These are phyloP conservation scores for Spatulosminthurus flaviceps DNA, from an alignment of 2,888 invertebrate species.

Conservation along the genomic window DNA sequence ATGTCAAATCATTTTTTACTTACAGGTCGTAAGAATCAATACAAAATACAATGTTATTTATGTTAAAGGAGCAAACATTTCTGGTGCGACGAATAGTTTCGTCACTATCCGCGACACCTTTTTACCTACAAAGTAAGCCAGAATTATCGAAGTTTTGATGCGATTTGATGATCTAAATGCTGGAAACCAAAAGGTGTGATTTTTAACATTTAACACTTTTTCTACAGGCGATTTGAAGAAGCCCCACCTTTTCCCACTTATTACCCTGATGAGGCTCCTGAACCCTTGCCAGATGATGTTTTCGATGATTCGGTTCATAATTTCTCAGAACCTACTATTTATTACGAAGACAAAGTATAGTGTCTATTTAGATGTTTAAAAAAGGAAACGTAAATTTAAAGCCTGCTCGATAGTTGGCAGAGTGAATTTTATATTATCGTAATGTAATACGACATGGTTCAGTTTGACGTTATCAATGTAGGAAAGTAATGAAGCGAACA, in stretches of 20 bases:
- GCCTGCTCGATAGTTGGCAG: background rate
- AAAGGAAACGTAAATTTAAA: too few species aligned
- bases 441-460: too few species aligned
- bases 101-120: conserved; percentile 85
- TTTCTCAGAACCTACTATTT: conserved; percentile 78
- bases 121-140: conserved; percentile 71
- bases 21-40: conserved; percentile 86
- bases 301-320: conserved; percentile 79
- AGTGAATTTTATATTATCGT: background rate
- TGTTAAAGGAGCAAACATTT: conserved; percentile 81
- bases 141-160: too few species aligned
- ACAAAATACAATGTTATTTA: conserved; percentile 94
- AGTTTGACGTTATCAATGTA: background rate
- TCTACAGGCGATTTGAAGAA: conserved; percentile 54
- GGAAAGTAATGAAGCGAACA: background rate
- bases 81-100: conserved; percentile 83
- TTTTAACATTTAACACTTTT: background rate
- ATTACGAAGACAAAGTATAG: conserved; percentile 68
- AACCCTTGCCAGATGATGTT: conserved; percentile 75
- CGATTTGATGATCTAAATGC: too few species aligned
- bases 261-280: conserved; percentile 71
- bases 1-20: background rate
- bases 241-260: conserved; percentile 85
- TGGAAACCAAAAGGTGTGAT: too few species aligned
- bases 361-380: background rate